phyloP scores from a whole-genome alignment of 2,888 invertebrate species.

The Tuta absoluta region DNA sequence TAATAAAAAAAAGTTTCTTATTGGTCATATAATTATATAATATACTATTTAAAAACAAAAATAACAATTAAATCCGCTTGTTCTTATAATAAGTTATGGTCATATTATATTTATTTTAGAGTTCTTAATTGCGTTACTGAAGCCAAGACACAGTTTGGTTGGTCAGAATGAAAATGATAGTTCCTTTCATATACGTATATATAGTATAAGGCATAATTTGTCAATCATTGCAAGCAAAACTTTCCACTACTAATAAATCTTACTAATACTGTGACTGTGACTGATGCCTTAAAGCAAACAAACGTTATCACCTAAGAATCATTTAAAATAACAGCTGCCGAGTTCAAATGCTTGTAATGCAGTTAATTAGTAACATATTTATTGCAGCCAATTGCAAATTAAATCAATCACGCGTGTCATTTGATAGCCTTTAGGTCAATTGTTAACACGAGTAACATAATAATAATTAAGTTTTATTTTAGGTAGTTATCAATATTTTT shows the following conservation, averaged over 20 bases:
- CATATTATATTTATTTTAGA: no score
- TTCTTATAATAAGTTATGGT: no score
- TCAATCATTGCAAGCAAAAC: not conserved
- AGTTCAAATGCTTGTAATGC: conserved; percentile 34
- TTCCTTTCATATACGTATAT: no score
- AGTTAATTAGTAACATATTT: conserved; percentile 21
- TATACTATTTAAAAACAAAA: no score
- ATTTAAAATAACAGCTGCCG: conserved; percentile 33
- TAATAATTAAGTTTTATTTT: not conserved
- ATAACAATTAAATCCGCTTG: no score
- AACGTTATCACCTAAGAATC: conserved; percentile 10
- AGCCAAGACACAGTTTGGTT: no score
- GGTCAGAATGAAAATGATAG: no score
- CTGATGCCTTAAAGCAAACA: conserved; percentile 11
- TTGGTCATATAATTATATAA: no score
- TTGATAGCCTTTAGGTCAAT: conserved; percentile 51
- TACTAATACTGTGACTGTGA: not conserved
- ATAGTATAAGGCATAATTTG: no score
- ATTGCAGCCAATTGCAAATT: conserved; percentile 31
- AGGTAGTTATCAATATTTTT: not conserved
- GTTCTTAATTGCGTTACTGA: no score
- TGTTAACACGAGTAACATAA: conserved; percentile 47
- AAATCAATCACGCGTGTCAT: conserved; percentile 54
- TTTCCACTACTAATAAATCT: not conserved
- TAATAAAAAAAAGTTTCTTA: no score